These are phyloP conservation scores for Troilus luridus DNA, from an alignment of 2,888 invertebrate species.

Conservation along the genomic window DNA sequence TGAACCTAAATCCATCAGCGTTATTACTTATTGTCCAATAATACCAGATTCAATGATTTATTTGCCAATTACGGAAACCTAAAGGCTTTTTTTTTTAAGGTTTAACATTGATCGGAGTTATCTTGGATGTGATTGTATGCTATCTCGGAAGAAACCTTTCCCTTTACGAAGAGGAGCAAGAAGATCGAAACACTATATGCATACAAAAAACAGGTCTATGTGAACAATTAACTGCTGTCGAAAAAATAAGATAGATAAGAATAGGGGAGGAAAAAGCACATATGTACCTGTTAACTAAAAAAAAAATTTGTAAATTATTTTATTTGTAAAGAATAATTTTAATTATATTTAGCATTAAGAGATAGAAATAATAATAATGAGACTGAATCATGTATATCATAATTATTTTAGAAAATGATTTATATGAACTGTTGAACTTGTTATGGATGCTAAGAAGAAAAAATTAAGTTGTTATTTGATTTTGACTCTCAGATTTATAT, in stretches of 20 bases:
- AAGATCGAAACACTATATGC: not conserved
- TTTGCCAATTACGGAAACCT: not conserved
- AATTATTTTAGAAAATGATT: not conserved
- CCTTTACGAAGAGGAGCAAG: constrained; percentile 71
- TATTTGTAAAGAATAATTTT: not conserved
- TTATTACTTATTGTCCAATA: too few relatives aligned
- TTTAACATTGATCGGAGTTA: constrained; percentile 73
- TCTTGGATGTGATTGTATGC: constrained; percentile 76
- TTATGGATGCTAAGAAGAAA: not conserved
- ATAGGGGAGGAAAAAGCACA: not conserved
- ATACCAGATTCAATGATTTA: not conserved
- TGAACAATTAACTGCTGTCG: not conserved
- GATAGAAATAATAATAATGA: not conserved
- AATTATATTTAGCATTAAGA: not conserved
- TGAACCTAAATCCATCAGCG: too few relatives aligned
- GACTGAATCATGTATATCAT: constrained; percentile 29
- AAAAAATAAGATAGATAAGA: constrained; percentile 7
- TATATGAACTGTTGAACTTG: not conserved
- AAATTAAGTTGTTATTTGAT: not conserved
- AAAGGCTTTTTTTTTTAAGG: constrained; percentile 68
- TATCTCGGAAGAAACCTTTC: constrained; percentile 74
- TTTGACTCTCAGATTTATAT: not conserved
- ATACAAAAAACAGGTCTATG: not conserved
- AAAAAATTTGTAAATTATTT: constrained; percentile 36
- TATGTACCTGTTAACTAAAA: not conserved